Evolutionary conservation across 2,113 vertebrate genomes (phyloP), one percentile per base, ranked within the genome.

Genomic region (Tricholaema leucomelas): DNA sequence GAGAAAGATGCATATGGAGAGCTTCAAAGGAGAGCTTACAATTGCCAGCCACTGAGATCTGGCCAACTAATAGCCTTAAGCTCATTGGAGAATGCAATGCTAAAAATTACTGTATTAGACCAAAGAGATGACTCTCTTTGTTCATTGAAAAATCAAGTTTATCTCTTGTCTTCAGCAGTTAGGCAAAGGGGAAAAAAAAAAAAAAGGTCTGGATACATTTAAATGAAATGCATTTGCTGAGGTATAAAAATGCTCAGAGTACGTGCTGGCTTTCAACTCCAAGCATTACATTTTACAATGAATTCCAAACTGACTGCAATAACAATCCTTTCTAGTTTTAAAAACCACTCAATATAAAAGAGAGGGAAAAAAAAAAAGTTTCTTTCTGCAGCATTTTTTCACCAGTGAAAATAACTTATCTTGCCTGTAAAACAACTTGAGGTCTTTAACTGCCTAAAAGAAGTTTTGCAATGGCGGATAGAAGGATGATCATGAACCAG

Each of bases 111-210:
- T 33, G 88, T 16, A 67, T 30, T 52, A 79, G 27, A 85, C 27
- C 38, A 72, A 82, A 72, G 60, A 21, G 35, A 66, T 0, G 9
- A 66, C 15, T 15, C 8, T 15, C 8, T 46, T 73, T 70, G 14
- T 25, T 91, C 15, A 27, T 25, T 81, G 52, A 16, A 71, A 77
- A 86, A 46, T 42, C 11, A 59, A 48, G 6, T n/a, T 79, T 9
- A 58, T 77, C 36, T 74, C 33, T n/a, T 33, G 3, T 40, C 27
- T 42, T 23, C 44, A 7, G 5, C 10, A 60, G n/a, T 35, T 16
- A 17, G 2, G 18, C 1, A 27, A 14, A 60, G 5, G 2, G 18
- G 1, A 27, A 14, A 60, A 6, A 46, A 36, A 59, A 44, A 38
- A 35, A 71, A 24, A 12, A 20, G 5, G 1, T 16, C 19, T 86